Evolutionary conservation across 2,797 vertebrate species (phyloP).

Genomic region (Emydoidea blandingii): DNA sequence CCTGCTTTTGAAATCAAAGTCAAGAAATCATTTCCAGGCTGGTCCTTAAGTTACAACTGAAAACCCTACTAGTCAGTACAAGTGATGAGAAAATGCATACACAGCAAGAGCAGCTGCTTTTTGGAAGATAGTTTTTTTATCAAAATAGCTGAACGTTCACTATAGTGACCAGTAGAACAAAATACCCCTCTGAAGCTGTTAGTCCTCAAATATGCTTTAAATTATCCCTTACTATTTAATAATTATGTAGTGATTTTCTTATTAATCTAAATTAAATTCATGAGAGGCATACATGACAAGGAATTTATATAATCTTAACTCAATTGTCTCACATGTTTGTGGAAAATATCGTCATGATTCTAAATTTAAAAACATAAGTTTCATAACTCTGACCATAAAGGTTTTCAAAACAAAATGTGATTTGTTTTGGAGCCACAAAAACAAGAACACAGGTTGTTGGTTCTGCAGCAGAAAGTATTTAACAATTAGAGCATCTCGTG

Average conservation of each 20-base stretch:
- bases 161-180: neutral
- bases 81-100: neutral
- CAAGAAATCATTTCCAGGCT: constrained; percentile 7
- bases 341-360: neutral
- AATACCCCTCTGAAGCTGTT: neutral
- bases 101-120: neutral
- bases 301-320: neutral
- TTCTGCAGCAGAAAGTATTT: neutral
- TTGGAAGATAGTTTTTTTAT: neutral
- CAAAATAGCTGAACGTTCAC: neutral
- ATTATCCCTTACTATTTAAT: neutral
- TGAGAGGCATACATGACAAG: neutral
- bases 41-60: constrained; percentile 30
- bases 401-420: neutral
- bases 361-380: neutral
- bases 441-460: neutral
- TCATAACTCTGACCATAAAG: neutral
- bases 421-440: neutral
- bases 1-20: constrained; percentile 13
- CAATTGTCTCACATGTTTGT: neutral
- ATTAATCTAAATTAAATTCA: neutral
- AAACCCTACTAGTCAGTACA: neutral
- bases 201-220: neutral
- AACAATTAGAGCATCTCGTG: neutral
- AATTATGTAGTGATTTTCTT: neutral